Percentiles rank a stretch among this genome's conserved stretches.
These are phyloP conservation scores for Apus apus DNA, from an alignment of 2,113 vertebrate genomes.

Conservation along the genomic window DNA sequence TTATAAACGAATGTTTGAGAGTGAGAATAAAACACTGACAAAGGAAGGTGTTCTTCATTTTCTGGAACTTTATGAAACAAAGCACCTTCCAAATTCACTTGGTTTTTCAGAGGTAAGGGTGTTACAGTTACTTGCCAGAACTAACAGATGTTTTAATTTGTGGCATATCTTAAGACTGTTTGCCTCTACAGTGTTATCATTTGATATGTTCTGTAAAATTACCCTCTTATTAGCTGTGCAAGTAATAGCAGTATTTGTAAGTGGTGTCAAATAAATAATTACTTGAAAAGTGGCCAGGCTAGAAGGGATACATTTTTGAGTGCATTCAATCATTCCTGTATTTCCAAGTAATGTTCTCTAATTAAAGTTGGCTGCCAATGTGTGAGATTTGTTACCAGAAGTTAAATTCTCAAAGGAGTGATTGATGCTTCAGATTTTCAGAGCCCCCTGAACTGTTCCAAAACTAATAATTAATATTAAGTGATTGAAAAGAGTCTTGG, in stretches of 20 bases:
- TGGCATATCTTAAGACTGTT: neutral
- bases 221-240: neutral
- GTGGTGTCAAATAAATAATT: neutral
- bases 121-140: neutral
- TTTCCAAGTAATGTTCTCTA: neutral
- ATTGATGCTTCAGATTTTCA: neutral
- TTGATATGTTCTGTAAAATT: neutral
- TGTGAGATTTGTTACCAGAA: neutral
- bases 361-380: neutral
- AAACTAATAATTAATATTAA: neutral
- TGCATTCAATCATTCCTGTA: neutral
- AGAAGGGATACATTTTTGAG: neutral
- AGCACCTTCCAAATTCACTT: constrained; percentile 73
- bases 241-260: neutral
- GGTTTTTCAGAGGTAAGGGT: constrained; percentile 84
- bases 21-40: constrained; percentile 90
- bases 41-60: constrained; percentile 90
- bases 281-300: neutral
- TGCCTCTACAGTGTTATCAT: neutral
- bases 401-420: neutral
- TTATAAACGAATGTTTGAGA: constrained; percentile 95
- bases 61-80: constrained; percentile 83
- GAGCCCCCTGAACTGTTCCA: neutral
- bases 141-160: neutral
- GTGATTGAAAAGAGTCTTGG: neutral